Conservation (phyloP, 2,113 vertebrate genomes). For the Eudyptes chrysolophus region DNA sequence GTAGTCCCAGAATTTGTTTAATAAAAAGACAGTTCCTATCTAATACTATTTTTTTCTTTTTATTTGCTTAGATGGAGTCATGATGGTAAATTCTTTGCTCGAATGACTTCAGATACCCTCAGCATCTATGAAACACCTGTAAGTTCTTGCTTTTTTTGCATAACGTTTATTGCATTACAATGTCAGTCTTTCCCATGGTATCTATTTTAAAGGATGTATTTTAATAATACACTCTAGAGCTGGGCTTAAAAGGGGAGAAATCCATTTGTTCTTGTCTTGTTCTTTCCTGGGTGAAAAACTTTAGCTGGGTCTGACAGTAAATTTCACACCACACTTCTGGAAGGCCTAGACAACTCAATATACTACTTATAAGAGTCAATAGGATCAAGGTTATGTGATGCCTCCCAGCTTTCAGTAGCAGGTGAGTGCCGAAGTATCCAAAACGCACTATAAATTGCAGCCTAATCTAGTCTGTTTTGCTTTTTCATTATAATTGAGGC, state of each 20-base stretch:
- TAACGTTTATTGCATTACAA: not conserved
- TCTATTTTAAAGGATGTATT: not conserved
- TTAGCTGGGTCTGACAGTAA: not conserved
- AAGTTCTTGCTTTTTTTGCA: conserved; percentile 52
- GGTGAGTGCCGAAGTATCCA: not conserved
- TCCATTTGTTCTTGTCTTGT: not conserved
- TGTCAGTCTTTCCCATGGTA: not conserved
- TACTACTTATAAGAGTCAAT: not conserved
- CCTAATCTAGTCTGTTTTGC: not conserved
- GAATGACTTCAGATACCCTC: conserved; percentile 94
- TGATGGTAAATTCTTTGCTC: conserved; percentile 97
- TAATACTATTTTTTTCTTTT: not conserved
- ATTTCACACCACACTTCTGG: not conserved
- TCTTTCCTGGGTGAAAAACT: not conserved
- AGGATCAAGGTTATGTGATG: not conserved
- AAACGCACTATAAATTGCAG: not conserved
- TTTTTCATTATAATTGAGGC: not conserved
- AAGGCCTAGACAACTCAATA: not conserved
- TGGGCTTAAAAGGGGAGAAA: not conserved
- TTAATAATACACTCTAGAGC: not conserved
- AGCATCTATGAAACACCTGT: conserved; percentile 99
- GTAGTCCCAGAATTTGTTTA: not conserved
- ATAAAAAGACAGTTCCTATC: not conserved
- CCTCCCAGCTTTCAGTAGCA: not conserved
- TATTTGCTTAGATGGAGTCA: conserved; percentile 90